phyloP scores from a whole-genome alignment of 2,797 vertebrate species.

The Enteromius mattozi region DNA sequence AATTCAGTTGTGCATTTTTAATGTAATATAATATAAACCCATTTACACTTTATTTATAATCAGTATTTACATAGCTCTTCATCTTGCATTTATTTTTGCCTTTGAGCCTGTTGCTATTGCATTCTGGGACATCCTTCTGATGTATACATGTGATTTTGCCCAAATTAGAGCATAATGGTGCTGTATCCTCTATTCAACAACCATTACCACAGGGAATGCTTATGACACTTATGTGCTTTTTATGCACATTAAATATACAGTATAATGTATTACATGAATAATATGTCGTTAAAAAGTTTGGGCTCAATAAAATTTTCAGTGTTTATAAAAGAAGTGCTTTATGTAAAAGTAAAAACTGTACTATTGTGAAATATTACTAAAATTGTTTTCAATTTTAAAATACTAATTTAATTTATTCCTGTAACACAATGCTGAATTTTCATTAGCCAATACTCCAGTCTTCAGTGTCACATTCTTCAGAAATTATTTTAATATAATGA shows the following conservation, averaged over 20 bases:
- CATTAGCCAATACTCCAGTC: background rate
- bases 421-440: background rate
- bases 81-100: background rate
- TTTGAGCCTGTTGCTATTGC: background rate
- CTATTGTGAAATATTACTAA: background rate
- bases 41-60: background rate
- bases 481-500: background rate
- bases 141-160: background rate
- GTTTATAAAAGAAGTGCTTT: background rate
- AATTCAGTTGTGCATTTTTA: background rate
- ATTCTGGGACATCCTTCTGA: background rate
- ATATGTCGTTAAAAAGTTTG: background rate
- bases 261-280: background rate
- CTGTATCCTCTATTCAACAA: background rate
- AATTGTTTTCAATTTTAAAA: background rate
- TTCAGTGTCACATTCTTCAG: background rate
- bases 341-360: background rate
- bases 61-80: background rate
- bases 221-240: background rate
- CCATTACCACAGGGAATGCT: background rate
- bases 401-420: background rate
- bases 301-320: background rate
- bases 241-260: background rate
- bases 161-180: background rate
- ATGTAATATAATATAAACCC: background rate